Percentiles rank a stretch among this genome's conserved stretches.
These are phyloP conservation scores for Dromaius novaehollandiae DNA, from an alignment of 2,113 vertebrate genomes.

Conservation along the genomic window DNA sequence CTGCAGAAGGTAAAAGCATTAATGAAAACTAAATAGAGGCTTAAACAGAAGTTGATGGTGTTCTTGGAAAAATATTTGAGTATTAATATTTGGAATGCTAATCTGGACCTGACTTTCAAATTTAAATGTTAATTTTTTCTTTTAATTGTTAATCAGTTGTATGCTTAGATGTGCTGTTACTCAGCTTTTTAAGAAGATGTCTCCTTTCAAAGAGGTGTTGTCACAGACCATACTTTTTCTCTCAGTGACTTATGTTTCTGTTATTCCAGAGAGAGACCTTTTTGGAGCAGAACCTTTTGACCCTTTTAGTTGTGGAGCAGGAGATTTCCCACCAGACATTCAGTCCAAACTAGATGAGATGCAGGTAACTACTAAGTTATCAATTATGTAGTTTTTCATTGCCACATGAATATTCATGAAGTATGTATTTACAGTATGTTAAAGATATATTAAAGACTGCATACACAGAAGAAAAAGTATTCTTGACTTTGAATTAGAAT, in stretches of 20 bases:
- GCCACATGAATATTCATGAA: not conserved
- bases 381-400: not conserved
- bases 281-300: constrained; percentile 98
- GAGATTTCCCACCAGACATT: constrained; percentile 96
- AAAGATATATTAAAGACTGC: not conserved
- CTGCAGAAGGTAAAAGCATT: not conserved
- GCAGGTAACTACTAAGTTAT: constrained; percentile 86
- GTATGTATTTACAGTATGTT: rapidly evolving
- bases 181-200: not conserved
- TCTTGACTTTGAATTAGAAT: not conserved
- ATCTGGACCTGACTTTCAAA: not conserved
- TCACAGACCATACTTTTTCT: rapidly evolving
- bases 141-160: not conserved
- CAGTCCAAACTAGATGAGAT: constrained; percentile 98
- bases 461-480: not conserved
- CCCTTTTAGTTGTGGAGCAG: constrained; percentile 94
- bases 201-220: not conserved
- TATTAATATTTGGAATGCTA: not conserved
- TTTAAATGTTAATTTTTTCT: not conserved
- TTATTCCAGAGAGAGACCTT: constrained; percentile 89
- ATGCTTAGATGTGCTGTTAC: not conserved
- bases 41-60: not conserved
- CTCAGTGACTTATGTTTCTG: constrained; percentile 46
- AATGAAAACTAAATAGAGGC: not conserved
- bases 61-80: not conserved